Evolutionary conservation across 2,888 invertebrate species (phyloP).

Genomic region (Brenthis daphne): DNA sequence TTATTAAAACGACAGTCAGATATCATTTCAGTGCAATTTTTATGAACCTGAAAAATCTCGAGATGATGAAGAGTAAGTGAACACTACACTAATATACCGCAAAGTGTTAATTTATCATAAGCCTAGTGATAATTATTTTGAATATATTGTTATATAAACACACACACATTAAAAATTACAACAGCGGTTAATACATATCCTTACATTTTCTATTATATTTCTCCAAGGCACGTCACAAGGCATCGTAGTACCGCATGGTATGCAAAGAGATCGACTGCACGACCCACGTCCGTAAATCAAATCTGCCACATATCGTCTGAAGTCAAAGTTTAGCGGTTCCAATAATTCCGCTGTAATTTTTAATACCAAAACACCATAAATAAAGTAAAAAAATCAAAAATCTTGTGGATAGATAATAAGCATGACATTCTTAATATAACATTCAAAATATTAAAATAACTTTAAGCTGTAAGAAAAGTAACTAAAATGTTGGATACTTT

Average conservation of each 20-base stretch:
- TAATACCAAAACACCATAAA: neutral
- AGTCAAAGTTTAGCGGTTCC: constrained; percentile 53
- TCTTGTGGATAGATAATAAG: neutral
- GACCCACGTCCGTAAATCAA: constrained; percentile 52
- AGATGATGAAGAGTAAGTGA: neutral
- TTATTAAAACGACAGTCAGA: constrained; percentile 74
- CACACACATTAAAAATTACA: too few relatives aligned
- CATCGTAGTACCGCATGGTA: constrained; percentile 56
- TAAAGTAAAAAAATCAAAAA: neutral
- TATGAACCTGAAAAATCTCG: constrained; percentile 59
- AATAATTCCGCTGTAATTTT: constrained; percentile 52
- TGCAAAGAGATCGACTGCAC: constrained; percentile 53
- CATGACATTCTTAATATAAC: neutral
- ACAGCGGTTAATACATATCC: constrained; percentile 17
- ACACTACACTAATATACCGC: neutral
- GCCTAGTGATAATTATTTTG: too few relatives aligned
- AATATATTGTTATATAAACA: too few relatives aligned
- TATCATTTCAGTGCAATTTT: constrained; percentile 69
- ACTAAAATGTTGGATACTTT: too few relatives aligned
- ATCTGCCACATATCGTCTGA: constrained; percentile 60
- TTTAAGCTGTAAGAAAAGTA: too few relatives aligned
- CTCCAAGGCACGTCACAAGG: constrained; percentile 62
- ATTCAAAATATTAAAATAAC: too few relatives aligned
- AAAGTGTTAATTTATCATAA: neutral
- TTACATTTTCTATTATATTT: constrained; percentile 54